A percentile compares a stretch with the other conserved stretches of the same genome.
phyloP scores from a whole-genome alignment of 2,797 vertebrate species.

The Clarias laeviceps region DNA sequence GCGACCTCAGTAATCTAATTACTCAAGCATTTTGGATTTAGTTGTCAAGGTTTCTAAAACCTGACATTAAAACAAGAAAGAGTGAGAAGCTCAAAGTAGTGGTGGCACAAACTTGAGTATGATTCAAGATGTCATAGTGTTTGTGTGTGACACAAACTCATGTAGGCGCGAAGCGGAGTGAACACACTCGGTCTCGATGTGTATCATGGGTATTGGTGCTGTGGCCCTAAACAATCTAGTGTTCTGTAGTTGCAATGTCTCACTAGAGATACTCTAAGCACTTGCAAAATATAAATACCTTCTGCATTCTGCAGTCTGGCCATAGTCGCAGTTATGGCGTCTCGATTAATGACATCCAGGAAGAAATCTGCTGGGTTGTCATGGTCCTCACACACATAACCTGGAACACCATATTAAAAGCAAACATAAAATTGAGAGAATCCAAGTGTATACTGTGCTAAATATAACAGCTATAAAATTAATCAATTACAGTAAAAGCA shows the following conservation, averaged over 20 bases:
- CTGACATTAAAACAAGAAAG: not conserved
- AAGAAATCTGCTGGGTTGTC: constrained; percentile 97
- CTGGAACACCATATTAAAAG: constrained; percentile 64
- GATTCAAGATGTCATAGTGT: not conserved
- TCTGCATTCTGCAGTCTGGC: constrained; percentile 62
- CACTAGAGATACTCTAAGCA: not conserved
- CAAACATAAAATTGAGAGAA: constrained; percentile 21
- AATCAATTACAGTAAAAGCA: not conserved
- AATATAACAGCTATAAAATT: not conserved
- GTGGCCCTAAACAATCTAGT: not conserved
- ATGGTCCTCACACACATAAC: constrained; percentile 84
- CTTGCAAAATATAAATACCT: constrained; percentile 57
- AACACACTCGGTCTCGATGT: too few relatives aligned
- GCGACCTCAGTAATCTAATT: not conserved
- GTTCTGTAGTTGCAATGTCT: not conserved
- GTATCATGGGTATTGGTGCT: not conserved
- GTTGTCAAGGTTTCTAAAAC: not conserved
- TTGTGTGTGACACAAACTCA: not conserved
- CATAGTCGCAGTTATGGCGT: constrained; percentile 70
- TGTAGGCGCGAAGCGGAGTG: too few relatives aligned
- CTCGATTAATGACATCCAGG: constrained; percentile 89
- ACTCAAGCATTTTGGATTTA: not conserved
- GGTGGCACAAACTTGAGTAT: not conserved
- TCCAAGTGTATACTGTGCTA: not conserved
- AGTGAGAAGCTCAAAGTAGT: not conserved